phyloP scores from a whole-genome alignment of 2,888 invertebrate species.

The Hybos culiciformis region DNA sequence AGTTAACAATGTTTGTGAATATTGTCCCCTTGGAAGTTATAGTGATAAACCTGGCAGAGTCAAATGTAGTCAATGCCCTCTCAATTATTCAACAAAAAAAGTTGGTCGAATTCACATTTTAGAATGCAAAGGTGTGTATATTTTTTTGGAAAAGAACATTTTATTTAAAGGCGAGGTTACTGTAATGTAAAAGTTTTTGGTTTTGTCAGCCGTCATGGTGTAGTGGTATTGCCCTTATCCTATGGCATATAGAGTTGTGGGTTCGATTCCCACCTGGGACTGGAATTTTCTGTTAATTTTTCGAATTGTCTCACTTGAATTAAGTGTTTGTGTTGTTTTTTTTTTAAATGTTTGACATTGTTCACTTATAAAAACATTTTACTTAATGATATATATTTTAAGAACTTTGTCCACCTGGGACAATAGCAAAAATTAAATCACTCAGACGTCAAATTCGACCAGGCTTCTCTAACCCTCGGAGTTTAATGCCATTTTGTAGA shows the following conservation, averaged over 20 bases:
- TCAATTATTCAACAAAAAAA: slow-evolving; percentile 41
- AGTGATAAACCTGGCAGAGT: slow-evolving; percentile 42
- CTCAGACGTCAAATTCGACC: slow-evolving; percentile 17
- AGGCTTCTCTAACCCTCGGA: slow-evolving; percentile 23
- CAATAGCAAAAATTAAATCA: slow-evolving; percentile 30
- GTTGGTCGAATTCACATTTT: slow-evolving; percentile 33
- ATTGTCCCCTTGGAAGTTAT: slow-evolving; percentile 46
- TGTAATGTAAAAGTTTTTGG: too few species aligned
- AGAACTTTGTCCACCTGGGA: slow-evolving; percentile 46
- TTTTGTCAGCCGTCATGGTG: too few species aligned
- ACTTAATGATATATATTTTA: slow-evolving; percentile 13
- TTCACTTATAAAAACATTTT: too few species aligned
- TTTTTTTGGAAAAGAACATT: background rate
- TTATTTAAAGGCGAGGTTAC: too few species aligned
- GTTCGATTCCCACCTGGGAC: too few species aligned
- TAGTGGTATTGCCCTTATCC: too few species aligned
- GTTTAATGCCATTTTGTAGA: slow-evolving; percentile 41
- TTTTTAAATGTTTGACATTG: too few species aligned
- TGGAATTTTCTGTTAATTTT: too few species aligned
- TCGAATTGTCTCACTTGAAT: too few species aligned
- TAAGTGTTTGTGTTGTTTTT: too few species aligned
- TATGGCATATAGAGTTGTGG: too few species aligned
- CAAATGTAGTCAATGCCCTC: slow-evolving; percentile 43
- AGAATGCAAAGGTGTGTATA: slow-evolving; percentile 42
- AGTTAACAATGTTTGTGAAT: slow-evolving; percentile 40